Conservation (phyloP, 2,113 vertebrate genomes). For the Eurypyga helias region DNA sequence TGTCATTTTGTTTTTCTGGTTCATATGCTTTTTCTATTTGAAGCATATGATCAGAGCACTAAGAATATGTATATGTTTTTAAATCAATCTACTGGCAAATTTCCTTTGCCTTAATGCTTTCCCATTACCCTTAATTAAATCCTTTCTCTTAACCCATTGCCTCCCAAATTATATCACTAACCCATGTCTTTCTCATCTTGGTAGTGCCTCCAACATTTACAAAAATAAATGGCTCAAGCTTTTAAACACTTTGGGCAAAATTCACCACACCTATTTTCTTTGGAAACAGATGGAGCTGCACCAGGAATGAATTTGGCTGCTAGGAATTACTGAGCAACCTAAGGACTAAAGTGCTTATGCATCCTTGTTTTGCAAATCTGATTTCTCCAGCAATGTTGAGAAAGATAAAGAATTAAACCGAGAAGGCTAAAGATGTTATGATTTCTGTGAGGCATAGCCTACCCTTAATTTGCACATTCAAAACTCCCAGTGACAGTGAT, state of each 20-base stretch:
- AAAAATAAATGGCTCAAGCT: neutral
- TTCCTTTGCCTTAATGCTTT: constrained; percentile 26
- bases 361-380: neutral
- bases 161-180: neutral
- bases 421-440: neutral
- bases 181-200: neutral
- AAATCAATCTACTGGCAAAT: constrained; percentile 45
- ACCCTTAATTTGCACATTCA: neutral
- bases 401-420: neutral
- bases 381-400: neutral
- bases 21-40: neutral
- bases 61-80: constrained; percentile 55
- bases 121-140: constrained; percentile 61
- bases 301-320: neutral
- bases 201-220: neutral
- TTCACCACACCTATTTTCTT: neutral
- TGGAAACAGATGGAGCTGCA: constrained; percentile 16
- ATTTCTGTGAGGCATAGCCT: neutral
- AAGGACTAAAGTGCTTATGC: neutral
- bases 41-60: neutral
- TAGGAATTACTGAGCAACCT: neutral
- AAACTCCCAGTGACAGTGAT: neutral
- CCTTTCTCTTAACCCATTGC: constrained; percentile 38
- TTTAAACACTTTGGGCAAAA: constrained; percentile 49
- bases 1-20: neutral